Conservation (phyloP, 2,888 invertebrate genomes). For the Lordiphosa fenestrarum region DNA sequence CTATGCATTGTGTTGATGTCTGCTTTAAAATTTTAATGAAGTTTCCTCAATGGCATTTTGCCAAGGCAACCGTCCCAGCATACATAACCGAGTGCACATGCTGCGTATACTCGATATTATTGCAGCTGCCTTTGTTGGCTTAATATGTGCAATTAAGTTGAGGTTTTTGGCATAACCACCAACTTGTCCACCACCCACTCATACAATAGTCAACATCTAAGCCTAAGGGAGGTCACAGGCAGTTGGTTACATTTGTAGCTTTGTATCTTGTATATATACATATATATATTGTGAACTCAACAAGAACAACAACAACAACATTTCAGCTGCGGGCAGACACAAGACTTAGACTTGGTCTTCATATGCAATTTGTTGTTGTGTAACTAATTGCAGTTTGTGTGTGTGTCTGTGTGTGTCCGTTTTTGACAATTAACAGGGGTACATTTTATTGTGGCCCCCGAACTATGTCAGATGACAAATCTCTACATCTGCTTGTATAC, state of each 20-base stretch:
- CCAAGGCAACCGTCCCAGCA: background rate
- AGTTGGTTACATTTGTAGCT: constrained; percentile 27
- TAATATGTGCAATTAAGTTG: constrained; percentile 65
- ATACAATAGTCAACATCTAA: constrained; percentile 8
- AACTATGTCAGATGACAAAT: constrained; percentile 3
- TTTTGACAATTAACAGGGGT: constrained; percentile 49
- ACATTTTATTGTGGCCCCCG: constrained; percentile 36
- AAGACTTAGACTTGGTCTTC: constrained; percentile 14
- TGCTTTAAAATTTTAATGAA: constrained; percentile 11
- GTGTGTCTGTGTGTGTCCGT: background rate
- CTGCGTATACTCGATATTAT: constrained; percentile 59
- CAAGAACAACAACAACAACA: constrained; percentile 16
- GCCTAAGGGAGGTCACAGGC: constrained; percentile 15
- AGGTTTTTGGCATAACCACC: constrained; percentile 35
- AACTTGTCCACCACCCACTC: constrained; percentile 6
- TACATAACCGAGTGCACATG: constrained; percentile 9
- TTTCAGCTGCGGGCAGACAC: constrained; percentile 45
- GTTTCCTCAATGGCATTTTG: background rate
- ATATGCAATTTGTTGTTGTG: constrained; percentile 34
- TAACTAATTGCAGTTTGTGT: constrained; percentile 64
- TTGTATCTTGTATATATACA: constrained; percentile 19
- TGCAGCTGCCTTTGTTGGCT: constrained; percentile 60
- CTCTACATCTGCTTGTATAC: too few species aligned
- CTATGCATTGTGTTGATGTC: constrained; percentile 1
- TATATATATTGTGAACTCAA: constrained; percentile 35